phyloP scores from a whole-genome alignment of 2,797 vertebrate genomes.

The Telmatherina bonti region DNA sequence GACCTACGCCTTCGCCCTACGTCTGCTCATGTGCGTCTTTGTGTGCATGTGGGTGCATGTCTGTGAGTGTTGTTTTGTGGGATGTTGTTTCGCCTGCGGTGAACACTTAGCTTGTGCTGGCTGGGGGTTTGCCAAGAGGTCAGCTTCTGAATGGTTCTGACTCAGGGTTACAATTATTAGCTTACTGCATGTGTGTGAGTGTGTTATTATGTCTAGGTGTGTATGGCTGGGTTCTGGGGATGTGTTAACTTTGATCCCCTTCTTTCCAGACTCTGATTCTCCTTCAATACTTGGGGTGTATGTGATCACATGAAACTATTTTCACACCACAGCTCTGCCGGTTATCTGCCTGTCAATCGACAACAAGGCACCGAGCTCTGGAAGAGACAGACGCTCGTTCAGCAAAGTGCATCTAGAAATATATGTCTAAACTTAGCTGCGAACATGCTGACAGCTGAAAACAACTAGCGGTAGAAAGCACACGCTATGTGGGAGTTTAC shows the following conservation, averaged over 20 bases:
- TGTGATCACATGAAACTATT: not conserved
- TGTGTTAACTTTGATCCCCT: not conserved
- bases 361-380: not conserved
- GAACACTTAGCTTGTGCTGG: slow-evolving; percentile 56
- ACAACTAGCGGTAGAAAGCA: not conserved
- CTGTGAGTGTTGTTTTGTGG: slow-evolving; percentile 36
- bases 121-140: slow-evolving; percentile 67
- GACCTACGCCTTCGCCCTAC: slow-evolving; percentile 64
- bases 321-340: not conserved
- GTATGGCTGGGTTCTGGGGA: slow-evolving; percentile 5
- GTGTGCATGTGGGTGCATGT: slow-evolving; percentile 28
- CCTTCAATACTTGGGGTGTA: not conserved
- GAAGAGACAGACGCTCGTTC: not conserved
- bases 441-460: not conserved
- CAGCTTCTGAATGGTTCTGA: slow-evolving; percentile 52
- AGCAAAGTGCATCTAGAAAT: not conserved
- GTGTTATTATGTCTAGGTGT: slow-evolving; percentile 12
- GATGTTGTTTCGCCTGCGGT: slow-evolving; percentile 67
- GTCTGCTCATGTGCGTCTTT: slow-evolving; percentile 41
- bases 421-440: not conserved
- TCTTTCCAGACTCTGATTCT: slow-evolving; percentile 9
- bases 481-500: not conserved
- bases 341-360: not conserved
- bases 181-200: slow-evolving; percentile 32
- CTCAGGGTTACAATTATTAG: slow-evolving; percentile 64